phyloP scores from a whole-genome alignment of 2,797 vertebrate species.

The Takifugu rubripes region DNA sequence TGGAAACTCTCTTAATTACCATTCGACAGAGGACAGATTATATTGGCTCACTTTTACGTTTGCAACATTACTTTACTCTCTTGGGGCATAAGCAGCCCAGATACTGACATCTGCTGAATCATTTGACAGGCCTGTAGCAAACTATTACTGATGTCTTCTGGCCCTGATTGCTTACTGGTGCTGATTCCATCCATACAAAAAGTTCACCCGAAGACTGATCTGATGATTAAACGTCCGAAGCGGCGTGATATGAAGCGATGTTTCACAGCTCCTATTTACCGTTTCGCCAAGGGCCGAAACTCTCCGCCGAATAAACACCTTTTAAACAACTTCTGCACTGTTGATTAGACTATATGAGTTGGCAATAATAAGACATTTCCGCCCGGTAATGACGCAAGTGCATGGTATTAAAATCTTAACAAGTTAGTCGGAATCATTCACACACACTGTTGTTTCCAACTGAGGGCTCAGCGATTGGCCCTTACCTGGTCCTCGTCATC shows the following conservation, averaged over 20 bases:
- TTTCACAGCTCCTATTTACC: no score
- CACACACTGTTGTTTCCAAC: constrained; percentile 45
- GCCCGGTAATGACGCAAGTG: constrained; percentile 65
- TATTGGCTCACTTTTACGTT: constrained; percentile 59
- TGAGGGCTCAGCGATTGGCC: constrained; percentile 50
- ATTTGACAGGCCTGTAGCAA: constrained; percentile 58
- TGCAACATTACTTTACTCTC: constrained; percentile 61
- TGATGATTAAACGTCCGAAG: constrained; percentile 48
- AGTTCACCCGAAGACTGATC: constrained; percentile 44
- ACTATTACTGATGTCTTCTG: constrained; percentile 39
- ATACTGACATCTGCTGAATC: constrained; percentile 72
- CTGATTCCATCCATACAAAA: constrained; percentile 43
- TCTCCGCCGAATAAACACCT: not conserved
- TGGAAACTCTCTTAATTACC: constrained; percentile 76
- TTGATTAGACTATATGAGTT: constrained; percentile 52
- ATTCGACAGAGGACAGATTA: constrained; percentile 56
- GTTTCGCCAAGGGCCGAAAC: no score
- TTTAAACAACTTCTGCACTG: constrained; percentile 23
- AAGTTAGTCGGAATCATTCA: constrained; percentile 59
- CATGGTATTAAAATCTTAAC: constrained; percentile 62
- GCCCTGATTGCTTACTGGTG: constrained; percentile 23
- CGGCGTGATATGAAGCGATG: constrained; percentile 27
- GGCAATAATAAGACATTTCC: constrained; percentile 59
- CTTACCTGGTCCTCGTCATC: constrained; percentile 69
- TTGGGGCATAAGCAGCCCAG: constrained; percentile 41